Base-by-base conservation (phyloP, 2,113 vertebrate genomes). In the Asarcornis scutulata region DNA sequence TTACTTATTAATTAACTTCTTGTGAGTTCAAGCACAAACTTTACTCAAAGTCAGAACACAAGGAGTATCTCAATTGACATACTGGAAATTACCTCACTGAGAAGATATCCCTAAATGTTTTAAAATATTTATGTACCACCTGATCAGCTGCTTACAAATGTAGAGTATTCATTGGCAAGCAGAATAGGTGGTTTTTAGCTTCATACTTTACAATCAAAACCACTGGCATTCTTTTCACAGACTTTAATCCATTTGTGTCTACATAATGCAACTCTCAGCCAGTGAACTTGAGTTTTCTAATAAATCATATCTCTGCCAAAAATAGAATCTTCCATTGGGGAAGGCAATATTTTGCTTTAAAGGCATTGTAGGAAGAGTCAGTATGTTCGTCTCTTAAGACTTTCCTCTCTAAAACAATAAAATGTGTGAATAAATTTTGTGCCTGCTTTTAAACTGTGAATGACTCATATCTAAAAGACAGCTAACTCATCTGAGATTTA, bases 381-480 rank as follows among this genome's bases (percentile, higher is more conserved):
- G 15, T 42, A 26, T 74, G 25, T n/a, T 83, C 18, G 21, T 67
- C 21, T 88, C 72, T 46, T 78, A 63, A 89, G 81, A 64, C 71
- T 83, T 92, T 89, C 50, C 67, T 79, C 53, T 81, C 84, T 92
- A 67, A 87, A 87, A 34, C 60, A 93, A 87, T 46, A 87, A 91
- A 93, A 95, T 50, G 27, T 44, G 68, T 77, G 42, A 92, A 75
- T 15, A n/a, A 4, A 60, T 84, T 84, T 68, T 89, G 36, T 83
- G 27, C 10, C 25, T 77, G 22, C 23, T 91, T 83, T 94, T 86
- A 88, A 75, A 60, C 23, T 56, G 29, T 38, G 26, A 91, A 81
- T 64, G 86, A 73, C 44, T 90, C 34, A 56, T 80, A 67, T 3
- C 36, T 72, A 95, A 91, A 77, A 20, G 46, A 71, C 22, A 77